Evolutionary conservation across 2,113 vertebrate species (phyloP).

Genomic region (Neotoma lepida): DNA sequence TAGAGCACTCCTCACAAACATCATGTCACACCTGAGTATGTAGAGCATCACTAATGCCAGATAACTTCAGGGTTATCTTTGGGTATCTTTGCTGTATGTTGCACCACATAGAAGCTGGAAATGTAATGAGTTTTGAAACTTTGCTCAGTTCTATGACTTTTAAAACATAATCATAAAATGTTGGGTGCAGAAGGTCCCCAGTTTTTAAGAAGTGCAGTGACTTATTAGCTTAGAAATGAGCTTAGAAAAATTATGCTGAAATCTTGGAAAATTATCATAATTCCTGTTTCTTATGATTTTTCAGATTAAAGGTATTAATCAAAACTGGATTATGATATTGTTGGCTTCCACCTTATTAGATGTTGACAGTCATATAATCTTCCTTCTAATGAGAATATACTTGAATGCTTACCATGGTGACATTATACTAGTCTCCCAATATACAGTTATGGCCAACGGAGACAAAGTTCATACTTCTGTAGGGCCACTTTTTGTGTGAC

Average conservation of each 20-base stretch:
- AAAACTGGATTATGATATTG: neutral
- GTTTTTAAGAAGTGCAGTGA: neutral
- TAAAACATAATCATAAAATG: neutral
- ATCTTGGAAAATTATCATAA: neutral
- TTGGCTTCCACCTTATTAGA: neutral
- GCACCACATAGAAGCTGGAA: neutral
- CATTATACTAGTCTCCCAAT: neutral
- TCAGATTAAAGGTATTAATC: neutral
- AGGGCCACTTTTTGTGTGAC: neutral
- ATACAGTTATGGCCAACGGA: neutral
- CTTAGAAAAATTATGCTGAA: neutral
- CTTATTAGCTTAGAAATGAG: constrained; percentile 26
- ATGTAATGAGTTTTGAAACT: neutral
- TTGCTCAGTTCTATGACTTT: neutral
- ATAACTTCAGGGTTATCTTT: too few relatives aligned
- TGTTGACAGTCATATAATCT: neutral
- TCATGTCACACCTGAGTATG: neutral
- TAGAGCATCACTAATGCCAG: neutral
- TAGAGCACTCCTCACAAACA: neutral
- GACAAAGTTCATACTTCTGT: neutral
- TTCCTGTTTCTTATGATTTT: neutral
- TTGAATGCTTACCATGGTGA: neutral
- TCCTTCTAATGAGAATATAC: neutral
- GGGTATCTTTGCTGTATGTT: neutral
- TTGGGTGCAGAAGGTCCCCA: neutral